Evolutionary conservation across 2,888 invertebrate genomes (phyloP), one percentile per base, ranked within the genome.

Genomic region (Drosophila fulvimacula): DNA sequence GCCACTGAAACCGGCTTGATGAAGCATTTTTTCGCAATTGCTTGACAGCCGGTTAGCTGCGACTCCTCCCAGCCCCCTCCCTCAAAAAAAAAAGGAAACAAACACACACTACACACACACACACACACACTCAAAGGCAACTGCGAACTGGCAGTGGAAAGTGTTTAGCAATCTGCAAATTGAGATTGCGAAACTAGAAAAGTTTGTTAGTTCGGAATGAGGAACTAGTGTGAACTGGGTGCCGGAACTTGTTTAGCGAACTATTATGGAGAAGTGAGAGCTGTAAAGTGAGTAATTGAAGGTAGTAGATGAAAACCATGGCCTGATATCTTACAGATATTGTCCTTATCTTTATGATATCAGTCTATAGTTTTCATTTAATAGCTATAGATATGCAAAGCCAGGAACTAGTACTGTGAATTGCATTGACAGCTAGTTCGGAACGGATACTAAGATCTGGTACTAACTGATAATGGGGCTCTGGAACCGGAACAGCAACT

Each of bases 1-100:
- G 84, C 81, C 79, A 75, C 69, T 67, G 84, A 74, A 87, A 83
- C 88, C 88, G 82, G 81, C 84, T 84, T 72, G 84, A 74, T 79
- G 75, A 66, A 74, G 79, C 79, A 69, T 49, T 77, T 73, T 64
- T 57, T 39, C 17, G 24, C 70, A 56, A 69, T 57, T 60, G 74
- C 49, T 53, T 55, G 76, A 57, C 76, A 64, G 61, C 58, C 58
- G 64, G 64, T 51, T 60, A 58, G 36, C 5, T 21, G 11, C 42
- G 2, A 30, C 27, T 27, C 5, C 27, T 6, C 27, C 36, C 15
- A 13, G 7, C 36, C 15, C 6, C 36, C 36, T 0, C 46, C n/a
- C 5, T 27, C 10, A 5, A 10, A 10, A 10, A 46, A 13, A 17
- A 5, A 15, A 44, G 15, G 24, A 44, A 24, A 30, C 10, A 48